These are phyloP conservation scores for Graptemys geographica DNA, from an alignment of 2,797 vertebrate species.

Conservation along the genomic window DNA sequence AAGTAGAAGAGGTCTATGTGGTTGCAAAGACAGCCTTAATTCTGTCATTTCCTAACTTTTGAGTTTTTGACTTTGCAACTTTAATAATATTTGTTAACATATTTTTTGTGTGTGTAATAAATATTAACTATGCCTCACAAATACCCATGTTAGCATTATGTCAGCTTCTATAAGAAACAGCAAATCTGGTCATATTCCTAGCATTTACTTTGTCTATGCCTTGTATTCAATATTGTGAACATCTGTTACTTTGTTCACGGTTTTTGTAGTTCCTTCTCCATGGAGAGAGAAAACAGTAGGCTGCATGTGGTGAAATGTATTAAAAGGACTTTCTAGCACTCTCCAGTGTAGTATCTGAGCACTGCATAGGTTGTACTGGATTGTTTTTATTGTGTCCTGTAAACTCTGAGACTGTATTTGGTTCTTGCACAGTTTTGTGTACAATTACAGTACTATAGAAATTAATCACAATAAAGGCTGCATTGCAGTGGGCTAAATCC, in stretches of 20 bases:
- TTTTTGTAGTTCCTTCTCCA: neutral
- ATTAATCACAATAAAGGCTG: neutral
- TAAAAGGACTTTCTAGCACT: neutral
- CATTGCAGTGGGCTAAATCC: neutral
- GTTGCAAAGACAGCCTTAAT: fast-evolving
- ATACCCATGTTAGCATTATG: neutral
- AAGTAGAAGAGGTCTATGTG: neutral
- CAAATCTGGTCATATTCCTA: neutral
- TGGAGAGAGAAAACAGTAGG: fast-evolving
- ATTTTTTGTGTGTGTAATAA: neutral
- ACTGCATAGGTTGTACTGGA: neutral
- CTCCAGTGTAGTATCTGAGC: fast-evolving
- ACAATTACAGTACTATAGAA: fast-evolving
- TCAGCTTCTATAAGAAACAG: neutral
- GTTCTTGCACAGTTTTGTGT: neutral
- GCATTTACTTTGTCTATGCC: neutral
- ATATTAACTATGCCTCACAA: neutral
- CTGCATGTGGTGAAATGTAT: fast-evolving
- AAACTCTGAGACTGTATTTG: neutral
- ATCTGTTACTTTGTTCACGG: neutral
- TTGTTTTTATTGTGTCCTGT: neutral
- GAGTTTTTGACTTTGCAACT: fast-evolving
- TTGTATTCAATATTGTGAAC: neutral
- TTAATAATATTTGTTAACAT: neutral
- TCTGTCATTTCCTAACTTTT: neutral